Evolutionary conservation across 1,140 invertebrate species (phyloP), one percentile per base, ranked within the genome.

Genomic region (Drosophila neocordata): DNA sequence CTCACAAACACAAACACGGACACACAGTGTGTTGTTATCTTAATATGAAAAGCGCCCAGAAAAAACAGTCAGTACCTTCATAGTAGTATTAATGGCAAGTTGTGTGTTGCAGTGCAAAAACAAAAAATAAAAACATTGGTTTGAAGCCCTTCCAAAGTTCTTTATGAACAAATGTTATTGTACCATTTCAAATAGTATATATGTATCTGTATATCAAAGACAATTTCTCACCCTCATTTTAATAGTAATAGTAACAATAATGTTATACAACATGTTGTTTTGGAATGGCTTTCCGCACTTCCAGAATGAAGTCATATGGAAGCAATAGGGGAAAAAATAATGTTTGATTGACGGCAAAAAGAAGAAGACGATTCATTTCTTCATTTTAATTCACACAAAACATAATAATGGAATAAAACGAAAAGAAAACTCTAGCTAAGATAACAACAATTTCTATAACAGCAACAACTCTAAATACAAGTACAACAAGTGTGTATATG

Each of bases 271-370:
- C 9, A 27, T 34, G 31, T 13, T 48, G 37, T 2, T n/a, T n/a
- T 37, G n/a, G n/a, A n/a, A n/a, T n/a, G n/a, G n/a, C n/a, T 2
- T 11, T 11, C 9, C 13, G 7, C 15, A 15, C 13, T 44, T 3
- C 15, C 18, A 35, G 13, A 56, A 56, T 56, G 53, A 31, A 56
- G 53, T 18, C 53, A 56, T 48, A 20, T 2, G 41, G 18, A 55
- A 31, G 13, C 0, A 34, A 15, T 31, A 56, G 34, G 24, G 2
- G 15, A 8, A 48, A 8, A 48, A 48, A 9, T 20, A 20, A 20
- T 48, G 41, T 38, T 59, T 73, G 70, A 73, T 73, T 65, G 52
- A 73, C 73, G 70, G 20, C 31, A 13, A 58, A 61, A 57, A 65
- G 53, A 4, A 53, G 58, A 18, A 27, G 11, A 1, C n/a, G n/a